phyloP scores from a whole-genome alignment of 2,888 invertebrate species.

The Tetanocera ferruginea region DNA sequence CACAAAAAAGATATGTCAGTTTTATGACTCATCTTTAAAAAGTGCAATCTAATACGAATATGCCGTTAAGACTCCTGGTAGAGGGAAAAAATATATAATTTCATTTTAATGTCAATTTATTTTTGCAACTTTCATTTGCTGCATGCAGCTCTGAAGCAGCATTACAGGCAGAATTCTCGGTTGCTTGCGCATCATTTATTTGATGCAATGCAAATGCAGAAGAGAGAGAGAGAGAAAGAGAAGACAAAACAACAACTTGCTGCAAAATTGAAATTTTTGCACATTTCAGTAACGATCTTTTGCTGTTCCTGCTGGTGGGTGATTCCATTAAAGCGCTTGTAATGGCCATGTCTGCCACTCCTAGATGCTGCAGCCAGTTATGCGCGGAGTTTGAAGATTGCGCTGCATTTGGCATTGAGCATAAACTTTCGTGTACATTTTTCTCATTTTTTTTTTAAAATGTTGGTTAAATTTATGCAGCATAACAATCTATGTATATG shows the following conservation, averaged over 20 bases:
- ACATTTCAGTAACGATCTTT: not conserved
- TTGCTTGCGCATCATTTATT: not conserved
- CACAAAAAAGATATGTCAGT: no score
- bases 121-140: no score
- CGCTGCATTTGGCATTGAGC: not conserved
- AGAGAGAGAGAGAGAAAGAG: not conserved
- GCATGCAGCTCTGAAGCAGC: no score
- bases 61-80: no score
- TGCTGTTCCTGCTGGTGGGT: not conserved
- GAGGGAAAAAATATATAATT: no score
- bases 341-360: no score
- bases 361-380: not conserved
- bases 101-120: no score
- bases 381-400: not conserved
- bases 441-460: not conserved
- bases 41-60: no score
- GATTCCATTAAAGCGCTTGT: no score
- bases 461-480: not conserved
- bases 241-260: not conserved
- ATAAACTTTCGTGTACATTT: not conserved
- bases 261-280: slow-evolving; percentile 4
- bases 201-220: not conserved
- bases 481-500: not conserved
- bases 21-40: no score
- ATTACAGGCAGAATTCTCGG: no score